phyloP scores from a whole-genome alignment of 2,113 vertebrate species.

The Coracopsis vasa region DNA sequence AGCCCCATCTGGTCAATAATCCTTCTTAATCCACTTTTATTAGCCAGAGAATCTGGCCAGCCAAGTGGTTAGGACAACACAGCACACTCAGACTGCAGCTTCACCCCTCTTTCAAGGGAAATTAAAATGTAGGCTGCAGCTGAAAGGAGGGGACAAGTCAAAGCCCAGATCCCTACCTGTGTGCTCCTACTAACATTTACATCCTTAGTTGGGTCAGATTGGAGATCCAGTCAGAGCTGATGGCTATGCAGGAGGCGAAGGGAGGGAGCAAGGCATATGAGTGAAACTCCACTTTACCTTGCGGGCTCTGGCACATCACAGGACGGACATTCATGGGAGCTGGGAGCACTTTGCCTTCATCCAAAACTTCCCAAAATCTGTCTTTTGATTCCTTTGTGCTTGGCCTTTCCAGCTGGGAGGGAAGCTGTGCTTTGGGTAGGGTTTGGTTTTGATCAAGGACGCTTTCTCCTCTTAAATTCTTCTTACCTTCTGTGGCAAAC shows the following conservation, averaged over 20 bases:
- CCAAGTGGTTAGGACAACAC: not conserved
- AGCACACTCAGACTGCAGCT: not conserved
- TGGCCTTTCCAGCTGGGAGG: not conserved
- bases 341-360: not conserved
- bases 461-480: not conserved
- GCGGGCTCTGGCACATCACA: fast-evolving
- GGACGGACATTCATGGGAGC: not conserved
- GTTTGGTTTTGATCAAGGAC: not conserved
- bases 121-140: not conserved
- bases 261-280: not conserved
- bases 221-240: fast-evolving
- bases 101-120: not conserved
- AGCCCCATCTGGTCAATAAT: conserved; percentile 68
- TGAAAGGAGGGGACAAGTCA: not conserved
- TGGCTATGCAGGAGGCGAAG: not conserved
- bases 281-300: not conserved
- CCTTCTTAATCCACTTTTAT: conserved; percentile 62
- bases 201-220: not conserved
- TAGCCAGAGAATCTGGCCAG: not conserved
- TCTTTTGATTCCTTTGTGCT: not conserved
- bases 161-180: not conserved
- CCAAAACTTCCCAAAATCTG: not conserved
- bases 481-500: not conserved
- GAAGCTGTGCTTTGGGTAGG: not conserved
- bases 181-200: not conserved